Evolutionary conservation across 2,888 invertebrate species (phyloP), one percentile per base, ranked within the genome.

Genomic region (Copidosoma aretas): DNA sequence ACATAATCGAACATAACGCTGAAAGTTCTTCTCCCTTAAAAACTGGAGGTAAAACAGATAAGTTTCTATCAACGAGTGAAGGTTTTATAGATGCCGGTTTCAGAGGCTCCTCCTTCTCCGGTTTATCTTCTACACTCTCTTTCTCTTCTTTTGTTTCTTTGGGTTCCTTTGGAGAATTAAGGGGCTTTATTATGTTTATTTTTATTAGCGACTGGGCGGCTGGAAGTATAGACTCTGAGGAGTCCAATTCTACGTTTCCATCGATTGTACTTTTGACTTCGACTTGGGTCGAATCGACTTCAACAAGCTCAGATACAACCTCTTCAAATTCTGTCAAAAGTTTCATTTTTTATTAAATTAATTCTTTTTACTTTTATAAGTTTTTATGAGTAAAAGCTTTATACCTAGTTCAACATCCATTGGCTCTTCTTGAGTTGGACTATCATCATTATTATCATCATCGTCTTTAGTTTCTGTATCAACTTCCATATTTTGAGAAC

Each of bases 1-100:
- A 93, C 93, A 93, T 93, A 76, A 95, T 92, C 61, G 92, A 91
- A 86, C 95, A 95, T 75, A 95, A 86, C 41, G 93, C 95, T 0
- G 95, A 94, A 22, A 93, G 86, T 81, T 95, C 95, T 71, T 87
- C 88, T 41, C 94, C 95, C 81, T 89, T 91, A 68, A 87, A 86
- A 54, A 92, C 88, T 0, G 91, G 90, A 3, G 93, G 91, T 75
- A 91, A 88, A 77, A 90, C 88, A 73, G 89, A 90, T 60, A 95
- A 85, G 74, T 88, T 87, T 53, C 89, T 86, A 62, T 90, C 90
- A 73, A 86, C 86, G 52, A 94, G 82, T 12, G 86, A 84, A 0
- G 91, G 90, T 82, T 94, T 94, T 54, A 90, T 77, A n/a, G 81
- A 78, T 43, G 79, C 81, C 64, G 82, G 77, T 32, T 77, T 74